These are phyloP conservation scores for Ascaphus truei DNA, from an alignment of 2,113 vertebrate genomes.

Conservation along the genomic window DNA sequence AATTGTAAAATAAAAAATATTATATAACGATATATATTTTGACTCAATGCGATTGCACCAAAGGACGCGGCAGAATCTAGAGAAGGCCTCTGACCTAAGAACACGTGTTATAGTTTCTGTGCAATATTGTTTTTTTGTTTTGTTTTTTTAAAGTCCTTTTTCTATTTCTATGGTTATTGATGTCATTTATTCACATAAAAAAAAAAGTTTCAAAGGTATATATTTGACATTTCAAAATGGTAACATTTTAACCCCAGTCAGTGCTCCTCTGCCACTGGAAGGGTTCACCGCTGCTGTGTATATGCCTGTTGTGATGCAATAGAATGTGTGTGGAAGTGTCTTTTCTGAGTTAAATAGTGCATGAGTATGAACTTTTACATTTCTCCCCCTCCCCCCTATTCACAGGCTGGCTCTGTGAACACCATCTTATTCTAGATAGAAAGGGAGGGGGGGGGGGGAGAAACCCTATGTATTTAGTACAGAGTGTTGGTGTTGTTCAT, in stretches of 20 bases:
- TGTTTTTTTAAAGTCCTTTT: too few species aligned
- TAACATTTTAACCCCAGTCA: not conserved
- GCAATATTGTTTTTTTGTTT: conserved; percentile 84
- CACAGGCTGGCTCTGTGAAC: conserved; percentile 86
- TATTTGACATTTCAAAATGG: conserved; percentile 5
- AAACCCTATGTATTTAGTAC: too few species aligned
- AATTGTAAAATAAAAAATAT: conserved; percentile 27
- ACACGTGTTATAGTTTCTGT: conserved; percentile 22
- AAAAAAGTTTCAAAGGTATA: not conserved
- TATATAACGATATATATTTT: conserved; percentile 21
- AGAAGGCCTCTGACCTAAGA: conserved; percentile 5
- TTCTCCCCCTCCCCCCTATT: conserved; percentile 72
- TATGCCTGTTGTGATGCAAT: conserved; percentile 53
- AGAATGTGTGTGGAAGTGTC: conserved; percentile 72
- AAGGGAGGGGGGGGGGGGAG: too few species aligned
- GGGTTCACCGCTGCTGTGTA: too few species aligned
- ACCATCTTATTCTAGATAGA: conserved; percentile 55
- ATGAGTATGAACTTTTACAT: conserved; percentile 67
- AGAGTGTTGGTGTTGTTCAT: too few species aligned
- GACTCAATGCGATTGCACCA: not conserved
- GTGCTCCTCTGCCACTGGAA: not conserved
- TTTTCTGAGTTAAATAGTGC: conserved; percentile 64
- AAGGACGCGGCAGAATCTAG: not conserved
- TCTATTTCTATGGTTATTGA: conserved; percentile 44
- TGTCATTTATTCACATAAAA: not conserved